Conservation (phyloP, 2,888 invertebrate species). For the Stegana nigrithorax region DNA sequence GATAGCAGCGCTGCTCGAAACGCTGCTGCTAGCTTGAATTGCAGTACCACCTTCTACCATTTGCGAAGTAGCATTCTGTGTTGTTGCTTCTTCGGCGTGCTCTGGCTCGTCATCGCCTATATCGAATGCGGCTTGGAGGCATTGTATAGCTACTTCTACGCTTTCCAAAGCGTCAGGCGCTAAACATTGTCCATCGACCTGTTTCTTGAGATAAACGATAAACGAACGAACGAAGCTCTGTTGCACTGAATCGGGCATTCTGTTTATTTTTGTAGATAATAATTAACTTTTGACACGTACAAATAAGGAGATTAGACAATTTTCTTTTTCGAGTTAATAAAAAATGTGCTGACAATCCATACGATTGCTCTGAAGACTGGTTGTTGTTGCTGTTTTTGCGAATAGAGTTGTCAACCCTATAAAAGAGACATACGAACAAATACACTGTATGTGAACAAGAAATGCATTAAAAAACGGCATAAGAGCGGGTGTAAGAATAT, state of each 20-base stretch:
- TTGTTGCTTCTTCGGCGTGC: conserved; percentile 22
- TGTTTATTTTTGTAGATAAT: conserved; percentile 22
- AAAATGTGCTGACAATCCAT: too few relatives aligned
- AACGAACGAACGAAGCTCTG: conserved; percentile 66
- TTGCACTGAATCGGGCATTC: conserved; percentile 65
- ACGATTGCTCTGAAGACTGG: too few relatives aligned
- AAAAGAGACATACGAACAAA: too few relatives aligned
- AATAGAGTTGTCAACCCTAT: too few relatives aligned
- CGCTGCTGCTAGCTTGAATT: conserved; percentile 12
- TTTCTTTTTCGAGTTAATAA: conserved; percentile 30
- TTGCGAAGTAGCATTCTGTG: conserved; percentile 35
- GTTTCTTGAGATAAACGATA: conserved; percentile 63
- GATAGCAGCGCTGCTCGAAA: conserved; percentile 24
- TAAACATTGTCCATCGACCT: conserved; percentile 56
- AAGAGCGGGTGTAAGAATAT: too few relatives aligned
- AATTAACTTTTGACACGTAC: conserved; percentile 10
- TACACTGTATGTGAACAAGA: too few relatives aligned
- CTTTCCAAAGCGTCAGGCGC: conserved; percentile 66
- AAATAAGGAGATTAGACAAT: conserved; percentile 25
- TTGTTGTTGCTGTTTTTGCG: too few relatives aligned
- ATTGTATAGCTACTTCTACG: conserved; percentile 93
- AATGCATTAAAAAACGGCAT: too few relatives aligned
- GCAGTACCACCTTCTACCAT: conserved; percentile 26
- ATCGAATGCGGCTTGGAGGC: conserved; percentile 90
- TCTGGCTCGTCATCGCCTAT: conserved; percentile 67